These are phyloP conservation scores for Conistra vaccinii DNA, from an alignment of 2,888 invertebrate species.

Conservation along the genomic window DNA sequence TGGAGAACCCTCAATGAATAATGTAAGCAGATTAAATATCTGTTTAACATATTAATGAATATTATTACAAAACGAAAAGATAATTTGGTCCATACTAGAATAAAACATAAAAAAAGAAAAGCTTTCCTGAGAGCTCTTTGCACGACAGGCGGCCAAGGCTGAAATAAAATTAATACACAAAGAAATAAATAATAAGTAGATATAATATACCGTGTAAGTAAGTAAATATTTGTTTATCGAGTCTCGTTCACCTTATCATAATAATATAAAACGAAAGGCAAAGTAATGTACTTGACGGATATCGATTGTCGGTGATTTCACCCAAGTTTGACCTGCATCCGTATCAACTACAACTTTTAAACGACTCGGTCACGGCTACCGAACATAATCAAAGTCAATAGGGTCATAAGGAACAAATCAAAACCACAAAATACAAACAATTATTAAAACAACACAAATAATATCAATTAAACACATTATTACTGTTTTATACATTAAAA, in stretches of 20 bases:
- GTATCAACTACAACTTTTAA: slow-evolving; percentile 36
- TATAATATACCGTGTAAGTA: slow-evolving; percentile 10
- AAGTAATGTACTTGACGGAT: slow-evolving; percentile 39
- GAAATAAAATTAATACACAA: slow-evolving; percentile 9
- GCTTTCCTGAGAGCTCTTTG: background rate
- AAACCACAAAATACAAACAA: slow-evolving; percentile 37
- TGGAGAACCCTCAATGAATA: background rate
- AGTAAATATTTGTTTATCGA: slow-evolving; percentile 43
- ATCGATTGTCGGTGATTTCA: slow-evolving; percentile 45
- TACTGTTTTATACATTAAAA: slow-evolving; percentile 38
- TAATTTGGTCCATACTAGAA: slow-evolving; percentile 11
- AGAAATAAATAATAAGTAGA: slow-evolving; percentile 38
- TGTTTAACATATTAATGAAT: slow-evolving; percentile 32
- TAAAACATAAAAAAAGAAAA: slow-evolving; percentile 23
- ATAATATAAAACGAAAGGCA: slow-evolving; percentile 41
- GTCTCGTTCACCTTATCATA: slow-evolving; percentile 38
- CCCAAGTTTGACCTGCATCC: slow-evolving; percentile 55
- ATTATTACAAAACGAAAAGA: background rate
- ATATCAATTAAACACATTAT: slow-evolving; percentile 47
- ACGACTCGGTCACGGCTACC: slow-evolving; percentile 55
- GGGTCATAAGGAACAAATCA: slow-evolving; percentile 56
- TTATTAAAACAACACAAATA: slow-evolving; percentile 39
- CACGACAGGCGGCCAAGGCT: slow-evolving; percentile 12
- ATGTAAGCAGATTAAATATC: slow-evolving; percentile 8
- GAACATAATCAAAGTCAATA: slow-evolving; percentile 47